Percentiles rank a stretch among this genome's conserved stretches.
Conservation (phyloP, 2,113 vertebrate genomes). For the Sapajus apella region DNA sequence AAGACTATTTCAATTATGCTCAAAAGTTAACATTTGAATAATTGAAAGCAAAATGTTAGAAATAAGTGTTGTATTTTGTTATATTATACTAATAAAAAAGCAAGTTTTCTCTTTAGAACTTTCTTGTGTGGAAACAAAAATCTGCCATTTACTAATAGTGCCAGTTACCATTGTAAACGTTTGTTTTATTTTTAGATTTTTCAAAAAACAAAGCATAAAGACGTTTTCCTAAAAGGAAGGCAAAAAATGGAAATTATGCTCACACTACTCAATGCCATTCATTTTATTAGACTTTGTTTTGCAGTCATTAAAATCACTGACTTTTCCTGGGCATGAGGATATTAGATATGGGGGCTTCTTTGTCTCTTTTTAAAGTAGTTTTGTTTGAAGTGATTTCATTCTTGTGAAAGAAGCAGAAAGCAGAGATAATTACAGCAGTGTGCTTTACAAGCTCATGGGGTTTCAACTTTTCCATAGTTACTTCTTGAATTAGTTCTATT, state of each 20-base stretch:
- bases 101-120: not conserved
- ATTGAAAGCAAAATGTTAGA: not conserved
- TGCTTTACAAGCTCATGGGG: slow-evolving; percentile 53
- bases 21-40: slow-evolving; percentile 33
- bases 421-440: slow-evolving; percentile 64
- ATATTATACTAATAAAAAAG: slow-evolving; percentile 30
- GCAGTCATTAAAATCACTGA: slow-evolving; percentile 63
- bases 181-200: slow-evolving; percentile 57
- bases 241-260: slow-evolving; percentile 48
- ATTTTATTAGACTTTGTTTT: slow-evolving; percentile 65
- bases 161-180: not conserved
- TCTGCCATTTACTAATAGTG: slow-evolving; percentile 35
- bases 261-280: slow-evolving; percentile 43
- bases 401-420: slow-evolving; percentile 61
- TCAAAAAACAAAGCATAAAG: slow-evolving; percentile 8
- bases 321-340: slow-evolving; percentile 12
- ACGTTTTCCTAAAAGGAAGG: slow-evolving; percentile 52
- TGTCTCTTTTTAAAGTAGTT: slow-evolving; percentile 65
- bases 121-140: slow-evolving; percentile 8
- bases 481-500: slow-evolving; percentile 74
- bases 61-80: not conserved
- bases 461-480: slow-evolving; percentile 71
- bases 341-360: slow-evolving; percentile 20
- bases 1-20: not conserved
- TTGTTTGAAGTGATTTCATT: slow-evolving; percentile 68